phyloP scores from a whole-genome alignment of 2,797 vertebrate genomes.

The Sebastes variabilis region DNA sequence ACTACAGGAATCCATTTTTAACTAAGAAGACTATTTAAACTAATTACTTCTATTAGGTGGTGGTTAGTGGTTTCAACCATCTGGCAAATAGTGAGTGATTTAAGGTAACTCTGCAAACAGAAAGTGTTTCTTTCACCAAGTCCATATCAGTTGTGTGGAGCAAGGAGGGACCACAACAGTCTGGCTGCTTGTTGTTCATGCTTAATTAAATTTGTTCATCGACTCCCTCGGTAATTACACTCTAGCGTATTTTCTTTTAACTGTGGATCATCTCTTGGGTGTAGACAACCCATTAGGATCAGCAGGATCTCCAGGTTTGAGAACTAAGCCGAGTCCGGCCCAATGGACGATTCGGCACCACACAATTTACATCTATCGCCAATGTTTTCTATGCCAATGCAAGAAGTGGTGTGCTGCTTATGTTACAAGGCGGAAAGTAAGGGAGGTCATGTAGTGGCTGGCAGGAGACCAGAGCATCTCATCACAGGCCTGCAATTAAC shows the following conservation, averaged over 20 bases:
- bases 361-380: neutral
- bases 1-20: conserved; percentile 50
- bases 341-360: neutral
- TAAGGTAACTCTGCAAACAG: conserved; percentile 49
- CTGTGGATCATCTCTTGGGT: conserved; percentile 50
- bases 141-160: conserved; percentile 29
- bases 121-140: conserved; percentile 27
- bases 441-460: neutral
- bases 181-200: conserved; percentile 63
- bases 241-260: conserved; percentile 47
- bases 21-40: conserved; percentile 62
- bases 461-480: neutral
- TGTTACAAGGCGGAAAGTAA: neutral
- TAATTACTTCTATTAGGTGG: conserved; percentile 59
- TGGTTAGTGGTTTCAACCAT: conserved; percentile 43
- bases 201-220: conserved; percentile 73
- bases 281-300: conserved; percentile 35
- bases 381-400: neutral
- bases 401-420: neutral
- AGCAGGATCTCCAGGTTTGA: conserved; percentile 4
- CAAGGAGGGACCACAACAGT: conserved; percentile 7
- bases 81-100: conserved; percentile 60
- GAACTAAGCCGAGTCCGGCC: neutral
- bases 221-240: conserved; percentile 61
- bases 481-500: neutral